Conservation (phyloP, 2,797 vertebrate species). For the Phoxinus dragarum region DNA sequence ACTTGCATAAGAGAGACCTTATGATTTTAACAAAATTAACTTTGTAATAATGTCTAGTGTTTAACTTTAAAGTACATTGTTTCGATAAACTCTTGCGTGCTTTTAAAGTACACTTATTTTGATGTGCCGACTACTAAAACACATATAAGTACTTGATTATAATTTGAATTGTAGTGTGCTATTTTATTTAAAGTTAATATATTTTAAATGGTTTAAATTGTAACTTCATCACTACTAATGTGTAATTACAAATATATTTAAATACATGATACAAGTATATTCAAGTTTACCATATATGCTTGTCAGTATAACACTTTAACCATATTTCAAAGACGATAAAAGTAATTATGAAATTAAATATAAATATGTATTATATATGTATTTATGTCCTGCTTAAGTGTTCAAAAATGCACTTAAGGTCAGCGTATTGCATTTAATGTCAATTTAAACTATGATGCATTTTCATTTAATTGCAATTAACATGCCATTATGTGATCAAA, state of each 20-base stretch:
- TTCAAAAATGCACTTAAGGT: background rate
- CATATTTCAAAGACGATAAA: background rate
- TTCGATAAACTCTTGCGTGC: background rate
- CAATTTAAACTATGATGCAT: background rate
- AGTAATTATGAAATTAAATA: background rate
- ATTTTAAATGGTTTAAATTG: background rate
- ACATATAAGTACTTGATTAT: background rate
- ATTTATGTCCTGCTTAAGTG: background rate
- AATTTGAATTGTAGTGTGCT: background rate
- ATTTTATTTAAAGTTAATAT: background rate
- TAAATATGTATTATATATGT: background rate
- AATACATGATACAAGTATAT: background rate
- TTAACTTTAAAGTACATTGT: background rate
- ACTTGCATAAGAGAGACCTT: background rate
- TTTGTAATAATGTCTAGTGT: background rate
- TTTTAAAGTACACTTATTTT: background rate
- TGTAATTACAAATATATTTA: background rate
- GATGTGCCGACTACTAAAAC: background rate
- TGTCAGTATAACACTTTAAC: background rate
- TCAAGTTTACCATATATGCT: background rate
- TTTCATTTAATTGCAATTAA: background rate
- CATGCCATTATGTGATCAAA: background rate
- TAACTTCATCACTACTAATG: background rate
- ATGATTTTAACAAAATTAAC: background rate
- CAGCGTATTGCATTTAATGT: background rate